Base-by-base conservation (phyloP, 2,888 invertebrate species). In the Xanthia icteritia region DNA sequence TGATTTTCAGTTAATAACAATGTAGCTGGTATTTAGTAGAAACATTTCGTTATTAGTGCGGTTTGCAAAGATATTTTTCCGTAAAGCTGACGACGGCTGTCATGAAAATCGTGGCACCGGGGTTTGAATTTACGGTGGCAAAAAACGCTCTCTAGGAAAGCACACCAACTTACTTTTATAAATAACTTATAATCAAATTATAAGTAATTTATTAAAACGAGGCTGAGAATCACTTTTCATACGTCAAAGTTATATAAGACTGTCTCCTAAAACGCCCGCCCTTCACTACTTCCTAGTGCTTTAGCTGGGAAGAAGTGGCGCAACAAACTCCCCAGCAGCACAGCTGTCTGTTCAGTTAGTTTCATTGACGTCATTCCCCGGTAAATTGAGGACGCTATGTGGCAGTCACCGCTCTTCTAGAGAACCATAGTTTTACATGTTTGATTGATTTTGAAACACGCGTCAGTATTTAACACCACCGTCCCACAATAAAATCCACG, bases 1-100 rank as follows among this genome's bases (percentile, higher is more conserved):
- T 81, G 54, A 58, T 60, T 79, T 71, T 58, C 36, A 6, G 5
- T 63, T 36, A 31, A n/a, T n/a, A n/a, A n/a, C 15, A 11, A 64
- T 39, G n/a, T n/a, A 36, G 8, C 2, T 51, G n/a, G 66, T 54
- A 54, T 45, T 76, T n/a, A n/a, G 36, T 23, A 42, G 17, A 15
- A 31, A 20, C 1, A 77, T 51, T 75, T 61, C 4, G 27, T 5
- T 31, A 17, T 13, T 31, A 51, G 15, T 27, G 27, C 13, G 20
- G 51, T 54, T 67, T 31, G 20, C 13, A 66, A 45, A 27, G 1
- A 27, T 42, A 27, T 45, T 27, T 20, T 6, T 13, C 6, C 1
- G 20, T 20, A 20, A n/a, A n/a, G 42, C 42, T 45, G 27, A n/a
- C 27, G 17, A 11, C 11, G 27, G 11, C 3, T 66, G 27, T 45